Evolutionary conservation across 2,888 invertebrate species (phyloP).

Genomic region (Palloptera scutellata): DNA sequence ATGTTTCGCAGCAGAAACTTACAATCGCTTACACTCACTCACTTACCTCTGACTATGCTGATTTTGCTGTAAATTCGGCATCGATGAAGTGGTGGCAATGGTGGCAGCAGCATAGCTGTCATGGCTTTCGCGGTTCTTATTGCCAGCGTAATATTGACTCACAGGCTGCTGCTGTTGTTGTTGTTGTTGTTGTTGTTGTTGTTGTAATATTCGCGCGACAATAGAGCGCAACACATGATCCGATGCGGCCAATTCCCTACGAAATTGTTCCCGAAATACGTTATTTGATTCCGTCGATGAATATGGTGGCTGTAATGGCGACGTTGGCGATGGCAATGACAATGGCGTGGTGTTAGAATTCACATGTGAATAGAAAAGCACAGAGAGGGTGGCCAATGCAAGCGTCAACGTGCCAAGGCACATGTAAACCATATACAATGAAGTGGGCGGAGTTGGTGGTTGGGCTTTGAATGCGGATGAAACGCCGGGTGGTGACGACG

Average conservation of each 20-base stretch:
- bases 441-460: constrained; percentile 20
- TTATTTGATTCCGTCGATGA: constrained; percentile 19
- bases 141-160: neutral
- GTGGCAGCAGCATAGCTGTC: neutral
- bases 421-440: constrained; percentile 49
- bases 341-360: constrained; percentile 33
- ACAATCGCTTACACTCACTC: constrained; percentile 6
- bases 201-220: constrained; percentile 46
- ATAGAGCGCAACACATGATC: constrained; percentile 51
- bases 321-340: constrained; percentile 21
- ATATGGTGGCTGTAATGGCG: constrained; percentile 1
- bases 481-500: constrained; percentile 9
- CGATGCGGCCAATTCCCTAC: constrained; percentile 50
- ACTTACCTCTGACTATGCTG: constrained; percentile 34
- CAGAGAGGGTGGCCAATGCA: constrained; percentile 53
- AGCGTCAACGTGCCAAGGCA: constrained; percentile 55
- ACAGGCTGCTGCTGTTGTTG: constrained; percentile 22
- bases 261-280: constrained; percentile 49
- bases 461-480: constrained; percentile 3
- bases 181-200: constrained; percentile 34
- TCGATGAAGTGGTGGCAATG: neutral
- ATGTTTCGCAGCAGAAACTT: neutral
- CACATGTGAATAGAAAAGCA: constrained; percentile 55
- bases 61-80: neutral
- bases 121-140: constrained; percentile 12